Evolutionary conservation across 2,797 vertebrate genomes (phyloP).

Genomic region (Oceanodroma leucorhoa): DNA sequence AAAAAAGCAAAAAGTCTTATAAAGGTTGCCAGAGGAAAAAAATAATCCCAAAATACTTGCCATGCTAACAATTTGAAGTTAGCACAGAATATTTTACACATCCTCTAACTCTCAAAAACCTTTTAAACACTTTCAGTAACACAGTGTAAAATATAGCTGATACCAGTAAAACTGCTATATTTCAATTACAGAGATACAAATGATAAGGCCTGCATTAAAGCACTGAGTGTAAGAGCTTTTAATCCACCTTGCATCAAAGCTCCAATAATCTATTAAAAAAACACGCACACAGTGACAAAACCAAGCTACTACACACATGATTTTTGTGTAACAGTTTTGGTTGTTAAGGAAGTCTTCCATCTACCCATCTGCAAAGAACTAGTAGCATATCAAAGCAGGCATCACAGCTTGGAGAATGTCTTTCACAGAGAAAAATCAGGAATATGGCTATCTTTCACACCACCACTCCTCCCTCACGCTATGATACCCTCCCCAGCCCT

Average conservation of each 20-base stretch:
- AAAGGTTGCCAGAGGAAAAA: neutral
- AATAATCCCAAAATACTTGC: neutral
- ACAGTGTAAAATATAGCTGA: neutral
- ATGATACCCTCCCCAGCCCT: neutral
- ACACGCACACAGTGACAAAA: neutral
- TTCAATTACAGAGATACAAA: neutral
- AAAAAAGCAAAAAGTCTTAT: neutral
- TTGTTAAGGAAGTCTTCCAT: conserved; percentile 5
- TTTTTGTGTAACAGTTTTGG: neutral
- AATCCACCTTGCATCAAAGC: neutral
- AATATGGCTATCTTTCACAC: neutral
- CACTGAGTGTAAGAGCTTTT: neutral
- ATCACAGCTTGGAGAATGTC: neutral
- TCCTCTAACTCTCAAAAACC: conserved; percentile 1
- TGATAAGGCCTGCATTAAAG: neutral
- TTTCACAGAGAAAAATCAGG: neutral
- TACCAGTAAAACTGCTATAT: neutral
- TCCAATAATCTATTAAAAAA: conserved; percentile 28
- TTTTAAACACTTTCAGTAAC: neutral
- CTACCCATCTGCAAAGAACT: neutral
- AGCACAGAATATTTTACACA: conserved; percentile 13
- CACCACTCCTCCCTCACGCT: neutral
- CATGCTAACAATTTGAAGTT: neutral
- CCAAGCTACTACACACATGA: neutral
- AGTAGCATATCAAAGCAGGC: neutral